Evolutionary conservation across 1,140 invertebrate species (phyloP), one percentile per base, ranked within the genome.

Genomic region (Eulimnadia texana): DNA sequence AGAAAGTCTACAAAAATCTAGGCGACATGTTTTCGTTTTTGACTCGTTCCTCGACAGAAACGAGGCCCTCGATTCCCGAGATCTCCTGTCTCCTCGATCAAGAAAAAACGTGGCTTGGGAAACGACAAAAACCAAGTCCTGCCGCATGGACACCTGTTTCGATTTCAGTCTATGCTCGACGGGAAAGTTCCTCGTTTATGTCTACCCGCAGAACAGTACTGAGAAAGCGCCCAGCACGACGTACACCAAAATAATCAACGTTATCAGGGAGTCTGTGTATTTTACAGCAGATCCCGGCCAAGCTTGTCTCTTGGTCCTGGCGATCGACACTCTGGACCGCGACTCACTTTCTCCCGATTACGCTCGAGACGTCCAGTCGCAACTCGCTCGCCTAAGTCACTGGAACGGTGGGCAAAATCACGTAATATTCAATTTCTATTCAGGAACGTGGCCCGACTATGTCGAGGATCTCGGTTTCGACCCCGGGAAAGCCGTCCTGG

Each of bases 361-460:
- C 79, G 86, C 95, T 50, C 81, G 86, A 62, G 91, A 96, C 78
- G 81, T 98, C 53, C 85, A 84, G 55, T 77, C 79, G 27, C 83
- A 86, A 70, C 71, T 98, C 57, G 77, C 84, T 51, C 80, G 82
- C 42, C 73, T 96, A 62, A 80, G 83, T 52, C 76, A 87, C 65
- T 99, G 94, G 95, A 97, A 97, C 70, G 87, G 90, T 71, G 96
- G 96, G 3, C 79, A 82, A 60, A 99, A 99, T 77, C 96, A 99
- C 77, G 74, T 99, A 42, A 87, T 99, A 65, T 99, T 99, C 71
- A 99, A 99, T 78, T 79, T 99, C 50, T 99, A 98, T 75, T 95
- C 94, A 53, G 97, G 96, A 19, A 98, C 95, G 1, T 99, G 93
- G 92, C 96, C 96, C 19, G 86, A 96, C 71, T 99, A 99, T 76